Evolutionary conservation across 2,888 invertebrate species (phyloP), one percentile per base, ranked within the genome.

Genomic region (Parnassius apollo): DNA sequence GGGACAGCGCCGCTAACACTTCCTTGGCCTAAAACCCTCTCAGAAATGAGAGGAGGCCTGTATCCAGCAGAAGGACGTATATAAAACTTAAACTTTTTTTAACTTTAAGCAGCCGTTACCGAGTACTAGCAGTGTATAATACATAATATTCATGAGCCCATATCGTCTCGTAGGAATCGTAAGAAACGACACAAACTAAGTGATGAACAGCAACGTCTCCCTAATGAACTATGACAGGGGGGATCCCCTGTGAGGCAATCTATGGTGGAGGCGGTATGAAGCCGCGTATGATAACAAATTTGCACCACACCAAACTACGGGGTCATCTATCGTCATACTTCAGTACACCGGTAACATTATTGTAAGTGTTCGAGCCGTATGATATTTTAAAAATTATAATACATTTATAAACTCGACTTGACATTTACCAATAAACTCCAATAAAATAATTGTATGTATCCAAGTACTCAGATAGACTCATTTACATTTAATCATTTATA

Each of bases 331-430:
- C 10, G 44, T 49, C 45, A 58, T 44, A 42, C 50, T 57, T 54
- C 54, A 42, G 58, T 46, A 46, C 18, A 58, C 64, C 54, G 55
- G 58, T 55, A 58, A 55, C 45, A 56, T 65, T 51, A 44, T 54
- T 62, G 48, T 22, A 48, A 54, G 13, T 59, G 54, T 10, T 25
- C 42, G 9, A 7, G 22, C 48, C 48, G 52, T 51, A 42, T 59
- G 70, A 71, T 73, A 75, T 75, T 75, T 69, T 64, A 60, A 69
- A 72, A 75, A 70, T 69, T 72, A 71, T 70, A 72, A 68, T 70
- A 67, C 48, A 56, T 50, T 52, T 54, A 63, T 67, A 69, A 75
- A 71, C 54, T 58, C 65, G 48, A 58, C 52, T 67, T 76, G 76
- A 72, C 76, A 76, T 77, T 77, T 74, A 71, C 65, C 59, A 60